Percentiles rank a stretch among this genome's conserved stretches.
These are phyloP conservation scores for Digitonthophagus gazella DNA, from an alignment of 2,888 invertebrate species.

Conservation along the genomic window DNA sequence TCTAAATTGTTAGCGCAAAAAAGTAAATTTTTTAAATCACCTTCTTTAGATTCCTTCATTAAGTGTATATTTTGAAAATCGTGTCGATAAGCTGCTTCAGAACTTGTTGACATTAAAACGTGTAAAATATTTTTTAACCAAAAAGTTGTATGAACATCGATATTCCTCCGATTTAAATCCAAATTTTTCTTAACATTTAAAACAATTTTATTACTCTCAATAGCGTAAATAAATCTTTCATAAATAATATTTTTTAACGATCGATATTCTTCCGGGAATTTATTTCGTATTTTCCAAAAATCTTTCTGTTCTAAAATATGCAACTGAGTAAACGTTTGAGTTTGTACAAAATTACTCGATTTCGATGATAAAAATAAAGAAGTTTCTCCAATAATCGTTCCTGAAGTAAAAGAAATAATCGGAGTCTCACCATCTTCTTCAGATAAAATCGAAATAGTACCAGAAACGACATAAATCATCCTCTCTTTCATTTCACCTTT, in stretches of 20 bases:
- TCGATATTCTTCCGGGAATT: constrained; percentile 21
- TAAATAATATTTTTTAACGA: constrained; percentile 13
- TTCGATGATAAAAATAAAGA: constrained; percentile 44
- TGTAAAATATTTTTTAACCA: constrained; percentile 33
- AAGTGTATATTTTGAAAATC: constrained; percentile 32
- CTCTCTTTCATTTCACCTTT: constrained; percentile 56
- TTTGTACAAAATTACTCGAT: constrained; percentile 24
- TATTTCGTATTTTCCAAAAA: constrained; percentile 17
- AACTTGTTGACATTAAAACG: constrained; percentile 30
- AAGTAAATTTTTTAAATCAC: constrained; percentile 24
- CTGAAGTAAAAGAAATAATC: constrained; percentile 56
- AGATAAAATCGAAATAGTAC: constrained; percentile 55
- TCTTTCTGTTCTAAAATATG: constrained; percentile 21
- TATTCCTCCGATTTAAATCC: constrained; percentile 5
- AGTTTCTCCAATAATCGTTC: constrained; percentile 57
- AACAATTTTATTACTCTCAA: constrained; percentile 19
- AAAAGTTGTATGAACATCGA: constrained; percentile 26
- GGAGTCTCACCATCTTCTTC: constrained; percentile 58
- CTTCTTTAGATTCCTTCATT: constrained; percentile 26
- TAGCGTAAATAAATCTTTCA: constrained; percentile 24
- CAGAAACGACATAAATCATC: constrained; percentile 54
- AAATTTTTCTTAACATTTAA: background rate
- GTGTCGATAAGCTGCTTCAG: constrained; percentile 25
- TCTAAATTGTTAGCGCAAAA: constrained; percentile 31
- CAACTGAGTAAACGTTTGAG: constrained; percentile 24